Base-by-base conservation (phyloP, 2,797 vertebrate genomes). In the Acropternis orthonyx region DNA sequence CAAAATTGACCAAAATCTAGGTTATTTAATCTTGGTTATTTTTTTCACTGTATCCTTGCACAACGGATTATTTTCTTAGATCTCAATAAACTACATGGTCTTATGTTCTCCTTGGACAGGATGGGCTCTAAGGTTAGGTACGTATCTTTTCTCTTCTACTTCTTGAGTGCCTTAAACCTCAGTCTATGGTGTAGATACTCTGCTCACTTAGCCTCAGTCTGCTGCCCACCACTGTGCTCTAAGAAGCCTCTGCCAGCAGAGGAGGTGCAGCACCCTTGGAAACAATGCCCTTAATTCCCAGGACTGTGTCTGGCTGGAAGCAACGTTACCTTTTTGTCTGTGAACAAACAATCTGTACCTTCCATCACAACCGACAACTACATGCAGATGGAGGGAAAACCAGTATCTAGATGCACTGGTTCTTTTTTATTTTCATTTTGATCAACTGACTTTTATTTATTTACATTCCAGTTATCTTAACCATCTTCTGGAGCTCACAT, bases 271-370 rank as follows among this genome's bases (percentile, higher is more conserved):
- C 14, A 10, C 9, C 20, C 10, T 18, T 3, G 3, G 46, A 24
- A 17, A 61, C 2, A 0, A 0, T 65, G 36, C 5, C 37, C 44
- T 65, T 37, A 0, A 0, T 34, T 77, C 28, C 54, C 6, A 6
- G 23, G 3, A 4, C 1, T n/a, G 16, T n/a, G 73, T 20, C 77
- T 30, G 12, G 16, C 17, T 32, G 19, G 20, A 26, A 58, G 32
- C 18, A 68, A 65, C 66, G 27, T 6, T 72, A 39, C 19, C 18
- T 24, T 48, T 61, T 46, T 21, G 6, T 19, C 24, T 75, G 17
- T 26, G 39, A 54, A 22, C n/a, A 85, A 69, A 23, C 13, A 39
- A 34, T 11, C 7, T 32, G 13, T 23, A 32, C 30, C 8, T 58
- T 65, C 54, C 13, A 20, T 7, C 41, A 30, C 36, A 49, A 14